Conservation (phyloP, 2,888 invertebrate genomes). For the Atethmia centrago region DNA sequence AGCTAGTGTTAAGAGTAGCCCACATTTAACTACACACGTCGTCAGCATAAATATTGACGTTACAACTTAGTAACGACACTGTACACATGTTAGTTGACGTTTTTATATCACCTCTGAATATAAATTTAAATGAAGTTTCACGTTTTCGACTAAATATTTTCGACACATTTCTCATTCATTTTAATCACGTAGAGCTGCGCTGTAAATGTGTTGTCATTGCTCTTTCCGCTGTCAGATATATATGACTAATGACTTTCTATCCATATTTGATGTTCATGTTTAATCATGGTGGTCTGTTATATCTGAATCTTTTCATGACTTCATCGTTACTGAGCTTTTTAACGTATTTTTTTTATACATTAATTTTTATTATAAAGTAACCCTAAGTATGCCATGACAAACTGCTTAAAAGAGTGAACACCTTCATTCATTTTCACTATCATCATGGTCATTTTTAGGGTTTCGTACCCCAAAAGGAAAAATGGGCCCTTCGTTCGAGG, state of each 20-base stretch:
- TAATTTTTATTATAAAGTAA: constrained; percentile 12
- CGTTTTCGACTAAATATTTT: constrained; percentile 62
- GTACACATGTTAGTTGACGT: constrained; percentile 53
- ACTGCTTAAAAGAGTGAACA: background rate
- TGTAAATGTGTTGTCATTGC: constrained; percentile 50
- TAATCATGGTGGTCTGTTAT: constrained; percentile 51
- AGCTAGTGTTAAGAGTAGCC: constrained; percentile 57
- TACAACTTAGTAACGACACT: constrained; percentile 66
- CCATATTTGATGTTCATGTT: constrained; percentile 38
- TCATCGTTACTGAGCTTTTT: constrained; percentile 33
- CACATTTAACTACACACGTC: constrained; percentile 52
- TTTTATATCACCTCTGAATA: constrained; percentile 66
- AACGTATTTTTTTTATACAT: constrained; percentile 11
- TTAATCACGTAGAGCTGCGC: constrained; percentile 55
- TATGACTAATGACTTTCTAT: constrained; percentile 60
- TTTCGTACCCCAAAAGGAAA: too few relatives aligned
- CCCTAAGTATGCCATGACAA: background rate
- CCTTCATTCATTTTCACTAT: background rate
- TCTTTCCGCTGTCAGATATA: constrained; percentile 53
- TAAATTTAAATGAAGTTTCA: constrained; percentile 63
- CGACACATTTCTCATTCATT: constrained; percentile 61
- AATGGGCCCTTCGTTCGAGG: too few relatives aligned
- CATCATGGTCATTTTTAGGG: background rate
- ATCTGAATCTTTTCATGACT: constrained; percentile 31
- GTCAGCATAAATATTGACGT: constrained; percentile 64